phyloP scores from a whole-genome alignment of 2,113 vertebrate species.

The Plecturocebus donacophilus region DNA sequence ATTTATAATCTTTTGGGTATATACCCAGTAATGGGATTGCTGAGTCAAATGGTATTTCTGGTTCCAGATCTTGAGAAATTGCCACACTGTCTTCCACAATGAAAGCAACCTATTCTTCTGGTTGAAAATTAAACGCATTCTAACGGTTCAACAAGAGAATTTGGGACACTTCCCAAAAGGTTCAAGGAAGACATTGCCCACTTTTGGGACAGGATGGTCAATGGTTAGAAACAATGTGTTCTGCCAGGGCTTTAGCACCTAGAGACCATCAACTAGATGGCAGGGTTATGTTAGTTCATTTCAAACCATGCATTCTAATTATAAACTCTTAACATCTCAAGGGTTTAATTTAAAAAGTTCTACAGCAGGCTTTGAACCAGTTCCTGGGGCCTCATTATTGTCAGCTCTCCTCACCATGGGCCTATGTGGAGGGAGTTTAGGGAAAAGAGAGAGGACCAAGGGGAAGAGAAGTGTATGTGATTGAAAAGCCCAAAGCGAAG shows the following conservation, averaged over 20 bases:
- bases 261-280: neutral
- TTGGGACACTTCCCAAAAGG: neutral
- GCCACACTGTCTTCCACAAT: too few relatives aligned
- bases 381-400: constrained; percentile 49
- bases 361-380: neutral
- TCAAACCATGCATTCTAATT: constrained; percentile 21
- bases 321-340: constrained; percentile 15
- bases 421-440: neutral
- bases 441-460: neutral
- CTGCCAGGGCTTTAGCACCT: neutral
- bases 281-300: neutral
- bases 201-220: neutral
- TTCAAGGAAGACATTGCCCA: neutral
- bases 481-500: neutral
- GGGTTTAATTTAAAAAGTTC: constrained; percentile 76
- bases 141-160: neutral
- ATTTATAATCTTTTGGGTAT: too few relatives aligned
- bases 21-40: too few relatives aligned
- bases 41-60: too few relatives aligned
- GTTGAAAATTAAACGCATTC: neutral
- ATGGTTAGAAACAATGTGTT: neutral
- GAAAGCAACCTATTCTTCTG: neutral
- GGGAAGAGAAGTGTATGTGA: neutral
- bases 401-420: neutral
- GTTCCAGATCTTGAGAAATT: too few relatives aligned